These are phyloP conservation scores for Phallusia fumigata DNA, from an alignment of 23 tunicate genomes.

Conservation along the genomic window DNA sequence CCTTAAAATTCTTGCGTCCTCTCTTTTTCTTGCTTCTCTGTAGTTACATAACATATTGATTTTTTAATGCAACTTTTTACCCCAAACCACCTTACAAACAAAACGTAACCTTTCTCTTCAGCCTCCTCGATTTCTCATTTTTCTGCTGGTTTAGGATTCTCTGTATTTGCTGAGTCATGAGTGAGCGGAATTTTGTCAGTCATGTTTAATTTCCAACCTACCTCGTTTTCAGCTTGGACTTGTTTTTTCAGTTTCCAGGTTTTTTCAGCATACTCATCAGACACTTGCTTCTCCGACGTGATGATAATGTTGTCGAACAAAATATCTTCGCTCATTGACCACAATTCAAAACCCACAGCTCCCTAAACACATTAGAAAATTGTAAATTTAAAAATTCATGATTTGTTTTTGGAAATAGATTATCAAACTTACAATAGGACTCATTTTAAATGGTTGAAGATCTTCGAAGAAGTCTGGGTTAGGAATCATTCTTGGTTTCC, in stretches of 20 bases:
- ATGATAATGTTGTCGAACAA: conserved; percentile 88
- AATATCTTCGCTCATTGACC: conserved; percentile 86
- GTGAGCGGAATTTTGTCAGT: neutral
- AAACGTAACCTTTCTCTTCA: neutral
- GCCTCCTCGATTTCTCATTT: neutral
- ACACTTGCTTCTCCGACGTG: conserved; percentile 60
- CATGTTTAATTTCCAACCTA: neutral
- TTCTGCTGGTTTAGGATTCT: conserved; percentile 11
- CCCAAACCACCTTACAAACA: neutral
- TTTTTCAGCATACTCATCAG: conserved; percentile 73
- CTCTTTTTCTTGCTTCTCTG: neutral
- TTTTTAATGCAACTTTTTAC: neutral
- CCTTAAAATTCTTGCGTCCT: neutral
- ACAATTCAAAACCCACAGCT: conserved; percentile 87
- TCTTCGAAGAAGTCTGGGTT: conserved; percentile 93
- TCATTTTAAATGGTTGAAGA: conserved; percentile 78
- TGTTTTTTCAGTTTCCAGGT: conserved; percentile 71
- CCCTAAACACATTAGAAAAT: conserved; percentile 36
- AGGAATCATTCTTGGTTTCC: conserved; percentile 90
- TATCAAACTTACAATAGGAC: conserved; percentile 65
- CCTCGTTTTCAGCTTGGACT: conserved; percentile 62
- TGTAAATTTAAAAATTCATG: neutral
- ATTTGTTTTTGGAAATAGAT: neutral
- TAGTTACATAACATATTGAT: neutral
- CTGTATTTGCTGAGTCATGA: neutral